Conservation (phyloP, 2,797 vertebrate species). For the Eulemur coronatus region DNA sequence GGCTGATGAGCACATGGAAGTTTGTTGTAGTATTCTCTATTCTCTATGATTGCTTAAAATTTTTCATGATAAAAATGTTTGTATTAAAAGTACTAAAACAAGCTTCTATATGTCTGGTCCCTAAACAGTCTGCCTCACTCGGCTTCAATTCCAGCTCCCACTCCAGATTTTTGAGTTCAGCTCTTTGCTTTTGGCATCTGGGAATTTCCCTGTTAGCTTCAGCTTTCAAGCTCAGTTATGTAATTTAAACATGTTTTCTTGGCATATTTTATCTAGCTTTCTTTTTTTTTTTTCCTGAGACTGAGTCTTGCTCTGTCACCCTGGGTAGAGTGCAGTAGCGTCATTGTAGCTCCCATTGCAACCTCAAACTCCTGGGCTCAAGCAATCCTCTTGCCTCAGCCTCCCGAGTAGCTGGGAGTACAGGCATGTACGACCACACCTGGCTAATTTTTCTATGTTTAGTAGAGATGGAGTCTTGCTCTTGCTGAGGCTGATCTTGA, state of each 20-base stretch:
- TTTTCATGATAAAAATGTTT: background rate
- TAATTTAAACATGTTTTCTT: slow-evolving; percentile 24
- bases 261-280: background rate
- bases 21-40: background rate
- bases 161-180: background rate
- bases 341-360: no score
- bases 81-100: background rate
- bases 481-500: no score
- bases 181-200: slow-evolving; percentile 1
- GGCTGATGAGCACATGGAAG: background rate
- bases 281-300: no score
- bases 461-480: no score
- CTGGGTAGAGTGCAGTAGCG: no score
- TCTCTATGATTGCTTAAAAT: background rate
- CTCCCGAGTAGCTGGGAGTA: no score
- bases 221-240: slow-evolving; percentile 32
- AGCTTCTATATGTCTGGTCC: background rate
- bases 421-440: accelerated
- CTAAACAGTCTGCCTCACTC: background rate
- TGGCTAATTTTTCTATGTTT: no score
- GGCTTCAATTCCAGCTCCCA: background rate
- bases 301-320: no score
- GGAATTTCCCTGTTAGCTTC: slow-evolving; percentile 44
- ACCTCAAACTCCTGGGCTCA: no score
- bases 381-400: no score